A percentile compares a stretch with the other conserved stretches of the same genome.
phyloP scores from a whole-genome alignment of 2,888 invertebrate species.

The Patella ulyssiponensis region DNA sequence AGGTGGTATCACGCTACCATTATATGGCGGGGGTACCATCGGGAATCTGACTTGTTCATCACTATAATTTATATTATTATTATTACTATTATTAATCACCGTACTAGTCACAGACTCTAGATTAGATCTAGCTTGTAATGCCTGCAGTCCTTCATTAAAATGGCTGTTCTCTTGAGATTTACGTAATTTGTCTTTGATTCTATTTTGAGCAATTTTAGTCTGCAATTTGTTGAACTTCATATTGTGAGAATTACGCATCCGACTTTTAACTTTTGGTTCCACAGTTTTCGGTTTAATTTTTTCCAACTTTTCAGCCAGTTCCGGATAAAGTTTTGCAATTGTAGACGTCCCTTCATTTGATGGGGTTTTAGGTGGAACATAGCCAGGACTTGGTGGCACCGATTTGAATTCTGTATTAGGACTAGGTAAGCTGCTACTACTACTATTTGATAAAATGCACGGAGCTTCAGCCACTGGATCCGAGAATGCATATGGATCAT shows the following conservation, averaged over 20 bases:
- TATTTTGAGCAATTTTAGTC: conserved; percentile 72
- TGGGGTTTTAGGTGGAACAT: background rate
- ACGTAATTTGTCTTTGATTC: conserved; percentile 70
- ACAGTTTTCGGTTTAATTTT: conserved; percentile 56
- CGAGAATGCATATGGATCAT: conserved; percentile 66
- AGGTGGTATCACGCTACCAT: conserved; percentile 3
- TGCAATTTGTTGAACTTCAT: conserved; percentile 68
- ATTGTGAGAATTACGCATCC: conserved; percentile 66
- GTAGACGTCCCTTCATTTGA: conserved; percentile 47
- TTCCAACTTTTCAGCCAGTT: conserved; percentile 68
- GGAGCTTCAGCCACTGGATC: conserved; percentile 45
- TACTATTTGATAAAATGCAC: conserved; percentile 32
- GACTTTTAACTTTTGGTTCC: conserved; percentile 50
- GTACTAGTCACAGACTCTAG: background rate
- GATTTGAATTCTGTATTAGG: background rate
- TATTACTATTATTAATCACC: background rate
- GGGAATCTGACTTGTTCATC: background rate
- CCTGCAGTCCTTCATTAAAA: conserved; percentile 50
- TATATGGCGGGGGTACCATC: conserved; percentile 6
- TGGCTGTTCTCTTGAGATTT: conserved; percentile 30
- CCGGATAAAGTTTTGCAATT: conserved; percentile 68
- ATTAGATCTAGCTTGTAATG: conserved; percentile 31
- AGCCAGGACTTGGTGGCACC: conserved; percentile 19
- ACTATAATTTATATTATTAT: background rate
- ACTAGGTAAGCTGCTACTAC: conserved; percentile 27